These are phyloP conservation scores for Sus cebifrons DNA, from an alignment of 2,797 vertebrate genomes.

Conservation along the genomic window DNA sequence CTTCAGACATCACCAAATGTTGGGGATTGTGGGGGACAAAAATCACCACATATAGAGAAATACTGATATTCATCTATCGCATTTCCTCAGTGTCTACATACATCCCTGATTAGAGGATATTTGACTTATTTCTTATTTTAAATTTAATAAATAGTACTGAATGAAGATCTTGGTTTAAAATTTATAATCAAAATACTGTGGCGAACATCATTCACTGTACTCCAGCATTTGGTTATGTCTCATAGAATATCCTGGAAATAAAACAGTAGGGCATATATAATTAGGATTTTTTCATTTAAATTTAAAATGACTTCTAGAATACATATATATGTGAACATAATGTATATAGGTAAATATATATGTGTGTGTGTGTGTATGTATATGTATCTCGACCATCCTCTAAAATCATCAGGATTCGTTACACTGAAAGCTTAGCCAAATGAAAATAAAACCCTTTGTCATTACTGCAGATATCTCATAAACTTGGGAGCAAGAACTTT, in stretches of 20 bases:
- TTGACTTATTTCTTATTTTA: conserved; percentile 2
- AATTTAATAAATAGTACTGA: neutral
- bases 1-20: neutral
- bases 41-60: neutral
- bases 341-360: neutral
- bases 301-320: neutral
- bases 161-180: neutral
- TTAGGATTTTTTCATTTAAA: neutral
- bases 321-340: neutral
- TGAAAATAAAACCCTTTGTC: neutral
- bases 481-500: neutral
- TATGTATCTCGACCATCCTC: neutral
- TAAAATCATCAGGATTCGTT: neutral
- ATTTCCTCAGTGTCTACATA: neutral
- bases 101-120: neutral
- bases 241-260: neutral
- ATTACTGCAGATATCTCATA: neutral
- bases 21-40: fast-evolving
- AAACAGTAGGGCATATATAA: neutral
- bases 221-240: neutral
- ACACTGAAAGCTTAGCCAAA: neutral
- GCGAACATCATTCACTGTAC: neutral
- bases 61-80: neutral
- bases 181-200: neutral
- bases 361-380: neutral